Base-by-base conservation (phyloP, 1,140 invertebrate species). In the Coptotermes formosanus region DNA sequence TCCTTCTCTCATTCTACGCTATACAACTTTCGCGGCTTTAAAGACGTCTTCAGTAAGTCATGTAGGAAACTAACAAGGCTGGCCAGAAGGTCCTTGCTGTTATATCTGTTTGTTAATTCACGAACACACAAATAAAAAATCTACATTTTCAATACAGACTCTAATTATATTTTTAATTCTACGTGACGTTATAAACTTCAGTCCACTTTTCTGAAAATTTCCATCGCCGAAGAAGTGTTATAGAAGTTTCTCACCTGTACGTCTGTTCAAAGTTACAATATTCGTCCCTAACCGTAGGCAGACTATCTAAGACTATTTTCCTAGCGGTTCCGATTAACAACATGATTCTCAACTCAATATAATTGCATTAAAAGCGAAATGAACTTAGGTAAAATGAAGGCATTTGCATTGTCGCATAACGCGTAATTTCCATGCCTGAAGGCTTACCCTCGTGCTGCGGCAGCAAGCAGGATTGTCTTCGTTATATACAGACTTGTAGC, bases 361-460 rank as follows among this genome's bases (percentile, higher is more conserved):
- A 75, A 75, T 75, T 75, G 25, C 16, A 75, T 75, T 75, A 75
- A 30, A 75, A 75, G 7, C 64, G 59, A 75, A 75, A 75, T 30
- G 64, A 75, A 75, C 64, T 75, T 75, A 30, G 64, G 64, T 14
- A 75, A 75, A 75, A 75, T 75, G 64, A 75, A 75, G 64, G n/a
- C 64, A 75, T 75, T 75, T 75, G 64, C 64, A 75, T 75, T 75
- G 64, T 75, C 64, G 64, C 64, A 75, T 75, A 75, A 75, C 64
- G n/a, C 14, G 64, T 30, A 75, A 75, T 75, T 75, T 75, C 64
- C 64, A 75, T 75, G 9, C 64, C 64, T 75, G 64, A 75, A 75
- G 64, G 64, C 64, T 75, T 30, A 75, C 64, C 64, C 0, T 75
- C n/a, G 64, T 75, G 25, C 25, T 75, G 64, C n/a, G 1, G 25